A percentile compares a stretch with the other conserved stretches of the same genome.
Conservation (phyloP, 2,888 invertebrate genomes). For the Stegophylla sp. region DNA sequence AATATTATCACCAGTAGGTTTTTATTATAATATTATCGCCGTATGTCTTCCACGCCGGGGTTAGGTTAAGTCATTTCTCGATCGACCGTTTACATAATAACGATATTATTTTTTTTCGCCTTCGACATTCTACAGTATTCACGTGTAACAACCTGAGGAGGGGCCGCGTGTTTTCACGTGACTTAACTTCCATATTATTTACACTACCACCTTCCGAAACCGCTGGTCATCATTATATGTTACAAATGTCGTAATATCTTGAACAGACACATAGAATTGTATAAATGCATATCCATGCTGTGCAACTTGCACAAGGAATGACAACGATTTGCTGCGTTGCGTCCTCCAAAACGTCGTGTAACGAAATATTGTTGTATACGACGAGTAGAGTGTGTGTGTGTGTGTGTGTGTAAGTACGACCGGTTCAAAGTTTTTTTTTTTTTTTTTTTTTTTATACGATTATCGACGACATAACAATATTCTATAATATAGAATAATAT, state of each 20-base stretch:
- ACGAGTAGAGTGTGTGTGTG: not conserved
- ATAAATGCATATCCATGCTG: constrained; percentile 14
- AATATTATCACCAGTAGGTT: not conserved
- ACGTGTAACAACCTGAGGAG: constrained; percentile 7
- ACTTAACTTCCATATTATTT: constrained; percentile 1
- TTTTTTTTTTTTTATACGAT: not conserved
- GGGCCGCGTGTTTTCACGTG: constrained; percentile 47
- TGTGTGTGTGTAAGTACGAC: not conserved
- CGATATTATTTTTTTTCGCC: constrained; percentile 10
- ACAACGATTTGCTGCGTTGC: constrained; percentile 2
- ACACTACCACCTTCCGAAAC: constrained; percentile 13
- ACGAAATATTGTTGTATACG: not conserved
- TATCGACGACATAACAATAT: not conserved
- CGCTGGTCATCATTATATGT: constrained; percentile 29
- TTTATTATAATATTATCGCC: not conserved
- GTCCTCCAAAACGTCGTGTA: constrained; percentile 1
- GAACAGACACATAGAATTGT: not conserved
- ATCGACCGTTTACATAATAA: constrained; percentile 49
- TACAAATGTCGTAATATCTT: constrained; percentile 9
- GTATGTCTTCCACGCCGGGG: not conserved
- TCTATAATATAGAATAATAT: too few relatives aligned
- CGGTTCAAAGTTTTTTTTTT: not conserved
- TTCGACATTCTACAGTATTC: constrained; percentile 4
- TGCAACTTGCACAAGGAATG: not conserved
- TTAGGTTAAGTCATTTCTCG: constrained; percentile 29